phyloP scores from a whole-genome alignment of 2,113 vertebrate genomes.

The Fulica atra region DNA sequence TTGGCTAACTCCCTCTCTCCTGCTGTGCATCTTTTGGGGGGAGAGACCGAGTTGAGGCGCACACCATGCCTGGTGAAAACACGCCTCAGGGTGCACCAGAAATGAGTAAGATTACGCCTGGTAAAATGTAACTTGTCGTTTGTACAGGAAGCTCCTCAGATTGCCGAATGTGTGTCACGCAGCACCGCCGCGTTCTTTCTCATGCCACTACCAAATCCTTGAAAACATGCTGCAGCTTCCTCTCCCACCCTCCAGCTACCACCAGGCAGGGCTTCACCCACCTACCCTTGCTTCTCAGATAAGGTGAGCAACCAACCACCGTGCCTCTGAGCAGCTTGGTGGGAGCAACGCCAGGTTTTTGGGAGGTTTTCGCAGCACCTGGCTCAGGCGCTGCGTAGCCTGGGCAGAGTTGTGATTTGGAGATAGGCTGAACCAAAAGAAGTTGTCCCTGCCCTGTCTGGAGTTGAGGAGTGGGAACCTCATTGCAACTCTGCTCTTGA shows the following conservation, averaged over 20 bases:
- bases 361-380: background rate
- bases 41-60: fast-evolving
- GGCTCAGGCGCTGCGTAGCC: background rate
- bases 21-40: background rate
- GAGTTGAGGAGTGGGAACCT: background rate
- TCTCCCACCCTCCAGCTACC: background rate
- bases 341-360: background rate
- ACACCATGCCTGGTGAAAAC: fast-evolving
- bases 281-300: background rate
- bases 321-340: background rate
- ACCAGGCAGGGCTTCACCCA: background rate
- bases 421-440: background rate
- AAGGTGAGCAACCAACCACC: background rate
- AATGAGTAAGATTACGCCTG: background rate
- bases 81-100: background rate
- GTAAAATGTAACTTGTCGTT: background rate
- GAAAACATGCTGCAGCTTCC: background rate
- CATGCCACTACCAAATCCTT: background rate
- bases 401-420: background rate
- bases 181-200: background rate
- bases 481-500: background rate
- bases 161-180: background rate
- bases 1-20: background rate
- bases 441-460: background rate
- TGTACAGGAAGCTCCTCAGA: background rate